Base-by-base conservation (phyloP, 2,888 invertebrate species). In the Muschampia staudingeri region DNA sequence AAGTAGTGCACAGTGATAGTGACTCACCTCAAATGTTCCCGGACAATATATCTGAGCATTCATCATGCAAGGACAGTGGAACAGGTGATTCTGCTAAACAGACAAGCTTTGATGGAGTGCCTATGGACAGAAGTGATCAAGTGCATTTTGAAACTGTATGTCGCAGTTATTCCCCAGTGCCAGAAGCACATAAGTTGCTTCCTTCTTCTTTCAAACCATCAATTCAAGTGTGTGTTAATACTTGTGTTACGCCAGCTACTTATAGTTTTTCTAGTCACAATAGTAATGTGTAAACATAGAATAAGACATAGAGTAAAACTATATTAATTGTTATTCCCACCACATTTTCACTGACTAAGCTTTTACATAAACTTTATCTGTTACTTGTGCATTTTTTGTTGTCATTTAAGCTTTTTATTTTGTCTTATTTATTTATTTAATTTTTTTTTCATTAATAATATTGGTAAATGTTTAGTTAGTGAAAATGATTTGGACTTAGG, bases 31-130 rank as follows among this genome's bases (percentile, higher is more conserved):
- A 96, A 89, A 93, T 96, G 91, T 97, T 96, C 89, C 94, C 97
- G 82, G 98, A 98, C 93, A 98, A 98, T 93, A 96, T 98, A 91
- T 98, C 98, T 7, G 98, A 98, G 91, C 98, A 98, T 92, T 98
- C 98, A 16, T 98, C 98, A 11, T 98, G 98, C 90, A 98, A 98
- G 94, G 98, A 98, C 91, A 98, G 98, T 94, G 98, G 98, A 71
- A 98, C 98, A 78, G 98, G 98, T 78, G 98, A 98, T 92, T 98
- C 98, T 77, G 98, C 98, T 40, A 98, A 98, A 95, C 97, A 98
- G 87, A 98, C 98, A 86, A 98, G 97, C 90, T 97, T 98, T 93
- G 98, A 98, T 90, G 95, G 97, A 85, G 94, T 96, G 87, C 97
- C 97, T 84, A 89, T 92, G 72, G 97, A 97, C 83, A 95, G 95